A percentile compares a stretch with the other conserved stretches of the same genome.
phyloP scores from a whole-genome alignment of 2,797 vertebrate genomes.

The Enteromius unitaeniatus region DNA sequence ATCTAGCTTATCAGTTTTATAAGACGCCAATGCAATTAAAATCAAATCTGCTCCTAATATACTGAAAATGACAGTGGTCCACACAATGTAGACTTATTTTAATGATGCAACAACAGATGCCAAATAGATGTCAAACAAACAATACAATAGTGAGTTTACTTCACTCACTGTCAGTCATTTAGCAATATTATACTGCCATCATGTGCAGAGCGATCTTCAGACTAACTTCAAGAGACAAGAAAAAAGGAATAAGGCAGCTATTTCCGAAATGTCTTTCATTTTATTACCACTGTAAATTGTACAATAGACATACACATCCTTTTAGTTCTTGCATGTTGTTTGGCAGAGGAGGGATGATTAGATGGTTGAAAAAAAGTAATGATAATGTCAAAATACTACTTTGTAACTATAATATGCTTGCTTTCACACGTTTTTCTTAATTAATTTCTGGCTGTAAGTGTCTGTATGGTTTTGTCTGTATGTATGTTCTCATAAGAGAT shows the following conservation, averaged over 20 bases:
- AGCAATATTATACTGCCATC: slow-evolving; percentile 37
- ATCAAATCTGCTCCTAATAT: not conserved
- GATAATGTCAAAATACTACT: slow-evolving; percentile 23
- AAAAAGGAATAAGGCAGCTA: slow-evolving; percentile 63
- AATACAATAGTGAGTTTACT: not conserved
- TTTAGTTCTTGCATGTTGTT: slow-evolving; percentile 5
- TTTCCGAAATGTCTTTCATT: slow-evolving; percentile 60
- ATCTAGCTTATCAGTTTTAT: slow-evolving; percentile 9
- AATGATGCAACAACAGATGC: slow-evolving; percentile 29
- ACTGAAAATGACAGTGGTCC: slow-evolving; percentile 9
- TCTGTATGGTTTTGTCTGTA: slow-evolving; percentile 8
- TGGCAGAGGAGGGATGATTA: slow-evolving; percentile 26
- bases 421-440: not conserved
- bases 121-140: slow-evolving; percentile 37
- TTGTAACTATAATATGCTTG: slow-evolving; percentile 13
- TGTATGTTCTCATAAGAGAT: slow-evolving; percentile 61
- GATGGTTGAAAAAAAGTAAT: not conserved
- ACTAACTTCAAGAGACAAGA: not conserved
- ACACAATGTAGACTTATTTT: slow-evolving; percentile 8
- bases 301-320: slow-evolving; percentile 16
- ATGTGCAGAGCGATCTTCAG: slow-evolving; percentile 14
- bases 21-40: not conserved
- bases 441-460: slow-evolving; percentile 23
- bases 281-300: slow-evolving; percentile 32
- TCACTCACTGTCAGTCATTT: slow-evolving; percentile 5